Conservation (phyloP, 2,113 vertebrate species). For the Misgurnus anguillicaudatus region DNA sequence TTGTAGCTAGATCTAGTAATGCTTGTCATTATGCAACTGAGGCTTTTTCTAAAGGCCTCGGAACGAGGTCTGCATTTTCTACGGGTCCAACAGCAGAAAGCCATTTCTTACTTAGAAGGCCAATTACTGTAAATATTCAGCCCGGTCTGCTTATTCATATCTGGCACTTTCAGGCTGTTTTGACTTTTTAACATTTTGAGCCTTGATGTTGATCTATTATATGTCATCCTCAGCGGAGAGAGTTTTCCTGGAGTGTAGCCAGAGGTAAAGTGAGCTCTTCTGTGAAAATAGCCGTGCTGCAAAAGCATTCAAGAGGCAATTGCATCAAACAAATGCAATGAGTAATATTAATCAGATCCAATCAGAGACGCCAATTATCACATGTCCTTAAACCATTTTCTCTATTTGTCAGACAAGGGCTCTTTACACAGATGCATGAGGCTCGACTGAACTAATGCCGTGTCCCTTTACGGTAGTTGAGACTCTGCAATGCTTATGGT, state of each 20-base stretch:
- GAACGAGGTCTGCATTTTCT: not conserved
- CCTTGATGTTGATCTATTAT: slow-evolving; percentile 18
- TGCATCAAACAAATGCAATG: slow-evolving; percentile 26
- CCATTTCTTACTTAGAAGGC: not conserved
- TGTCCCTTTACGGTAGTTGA: slow-evolving; percentile 8
- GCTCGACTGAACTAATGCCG: not conserved
- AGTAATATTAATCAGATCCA: slow-evolving; percentile 44
- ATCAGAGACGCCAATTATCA: slow-evolving; percentile 49
- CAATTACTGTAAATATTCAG: not conserved
- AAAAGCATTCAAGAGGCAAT: slow-evolving; percentile 11
- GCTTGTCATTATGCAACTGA: slow-evolving; percentile 8
- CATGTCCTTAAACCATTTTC: slow-evolving; percentile 41
- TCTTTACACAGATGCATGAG: slow-evolving; percentile 19
- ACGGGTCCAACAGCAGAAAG: not conserved
- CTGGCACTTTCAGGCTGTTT: not conserved
- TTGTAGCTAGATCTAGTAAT: slow-evolving; percentile 14
- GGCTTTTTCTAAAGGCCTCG: slow-evolving; percentile 9
- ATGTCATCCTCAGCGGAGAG: not conserved
- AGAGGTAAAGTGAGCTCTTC: slow-evolving; percentile 2
- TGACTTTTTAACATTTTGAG: slow-evolving; percentile 21
- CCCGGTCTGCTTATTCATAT: not conserved
- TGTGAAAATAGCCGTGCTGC: not conserved
- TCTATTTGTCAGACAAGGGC: slow-evolving; percentile 15
- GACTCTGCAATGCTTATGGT: not conserved
- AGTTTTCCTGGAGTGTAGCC: slow-evolving; percentile 14